These are phyloP conservation scores for Physella acuta DNA, from an alignment of 1,140 invertebrate species.

Conservation along the genomic window DNA sequence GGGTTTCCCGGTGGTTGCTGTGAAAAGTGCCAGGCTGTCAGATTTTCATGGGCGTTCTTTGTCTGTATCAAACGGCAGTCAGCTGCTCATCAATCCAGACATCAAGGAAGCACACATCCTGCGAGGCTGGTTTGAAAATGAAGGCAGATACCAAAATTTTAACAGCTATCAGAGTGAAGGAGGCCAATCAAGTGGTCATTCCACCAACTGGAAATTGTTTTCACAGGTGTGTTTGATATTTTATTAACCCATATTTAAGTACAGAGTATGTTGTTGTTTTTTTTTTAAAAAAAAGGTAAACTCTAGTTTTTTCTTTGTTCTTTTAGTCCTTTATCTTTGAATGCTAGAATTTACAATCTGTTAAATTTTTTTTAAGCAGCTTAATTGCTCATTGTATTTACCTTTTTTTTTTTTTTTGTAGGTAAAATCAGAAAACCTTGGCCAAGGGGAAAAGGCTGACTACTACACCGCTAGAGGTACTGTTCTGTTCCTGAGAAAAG, in stretches of 20 bases:
- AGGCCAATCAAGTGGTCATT: conserved; percentile 34
- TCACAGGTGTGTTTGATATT: too few species aligned
- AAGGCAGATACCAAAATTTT: conserved; percentile 61
- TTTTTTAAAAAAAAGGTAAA: too few species aligned
- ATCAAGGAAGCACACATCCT: conserved; percentile 81
- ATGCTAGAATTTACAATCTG: too few species aligned
- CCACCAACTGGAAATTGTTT: conserved; percentile 64
- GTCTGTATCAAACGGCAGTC: conserved; percentile 49
- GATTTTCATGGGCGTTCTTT: conserved; percentile 69
- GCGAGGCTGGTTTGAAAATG: conserved; percentile 86
- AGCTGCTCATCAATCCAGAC: conserved; percentile 79
- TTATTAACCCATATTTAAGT: too few species aligned
- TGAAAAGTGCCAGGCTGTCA: conserved; percentile 75
- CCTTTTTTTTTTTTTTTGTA: conserved; percentile 62
- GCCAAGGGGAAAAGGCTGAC: conserved; percentile 71
- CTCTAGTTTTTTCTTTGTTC: too few species aligned
- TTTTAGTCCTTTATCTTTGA: too few species aligned
- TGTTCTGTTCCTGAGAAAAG: conserved; percentile 71
- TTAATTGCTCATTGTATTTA: conserved; percentile 63
- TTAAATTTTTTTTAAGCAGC: too few species aligned
- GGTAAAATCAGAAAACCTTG: conserved; percentile 65
- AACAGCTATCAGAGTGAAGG: conserved; percentile 46
- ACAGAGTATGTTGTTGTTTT: too few species aligned
- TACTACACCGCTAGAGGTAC: conserved; percentile 75
- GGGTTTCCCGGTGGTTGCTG: conserved; percentile 76